Evolutionary conservation across 2,113 vertebrate species (phyloP).

Genomic region (Chlorodrepanis virens): DNA sequence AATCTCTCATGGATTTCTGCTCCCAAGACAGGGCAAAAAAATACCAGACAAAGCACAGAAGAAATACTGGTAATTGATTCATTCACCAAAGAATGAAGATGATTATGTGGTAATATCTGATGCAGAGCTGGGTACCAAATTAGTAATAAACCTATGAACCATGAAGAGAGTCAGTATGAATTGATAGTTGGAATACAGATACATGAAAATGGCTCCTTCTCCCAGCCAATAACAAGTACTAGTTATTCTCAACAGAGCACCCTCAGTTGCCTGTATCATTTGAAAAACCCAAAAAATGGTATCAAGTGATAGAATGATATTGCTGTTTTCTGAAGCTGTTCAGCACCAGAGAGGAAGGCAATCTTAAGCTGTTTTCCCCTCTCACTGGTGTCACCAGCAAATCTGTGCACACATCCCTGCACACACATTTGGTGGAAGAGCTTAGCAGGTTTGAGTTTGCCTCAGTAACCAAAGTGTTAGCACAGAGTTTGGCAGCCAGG

Average conservation of each 20-base stretch:
- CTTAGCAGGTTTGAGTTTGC: background rate
- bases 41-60: constrained; percentile 81
- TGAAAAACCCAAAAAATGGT: background rate
- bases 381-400: background rate
- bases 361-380: background rate
- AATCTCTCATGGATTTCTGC: constrained; percentile 68
- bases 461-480: background rate
- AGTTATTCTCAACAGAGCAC: background rate
- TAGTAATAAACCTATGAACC: constrained; percentile 68
- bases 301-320: background rate
- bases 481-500: background rate
- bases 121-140: constrained; percentile 82
- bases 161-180: background rate
- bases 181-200: background rate
- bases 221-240: background rate
- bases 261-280: background rate
- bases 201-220: background rate
- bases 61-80: constrained; percentile 86
- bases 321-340: background rate
- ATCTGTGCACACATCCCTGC: background rate
- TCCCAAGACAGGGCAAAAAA: constrained; percentile 71
- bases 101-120: constrained; percentile 81
- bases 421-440: background rate
- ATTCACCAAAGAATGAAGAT: constrained; percentile 86
- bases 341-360: background rate